Percentiles rank a stretch among this genome's conserved stretches.
Conservation (phyloP, 2,888 invertebrate species). For the Azorinus chamasolen region DNA sequence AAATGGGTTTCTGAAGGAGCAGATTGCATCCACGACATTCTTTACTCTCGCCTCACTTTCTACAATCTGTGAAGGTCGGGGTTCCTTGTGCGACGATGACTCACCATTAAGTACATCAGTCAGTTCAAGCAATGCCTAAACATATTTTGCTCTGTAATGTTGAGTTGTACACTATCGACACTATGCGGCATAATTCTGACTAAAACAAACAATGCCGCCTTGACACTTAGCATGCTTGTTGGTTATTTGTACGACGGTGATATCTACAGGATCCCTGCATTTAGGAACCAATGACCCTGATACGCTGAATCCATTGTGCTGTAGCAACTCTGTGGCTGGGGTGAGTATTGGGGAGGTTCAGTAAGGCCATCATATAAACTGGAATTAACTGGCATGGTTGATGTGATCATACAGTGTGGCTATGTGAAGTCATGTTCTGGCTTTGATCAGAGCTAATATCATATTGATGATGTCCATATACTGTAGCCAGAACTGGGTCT, state of each 20-base stretch:
- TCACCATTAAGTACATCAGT: slow-evolving; percentile 13
- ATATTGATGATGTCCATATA: slow-evolving; percentile 45
- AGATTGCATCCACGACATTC: too few relatives aligned
- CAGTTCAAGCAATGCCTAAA: slow-evolving; percentile 16
- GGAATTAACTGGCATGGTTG: slow-evolving; percentile 57
- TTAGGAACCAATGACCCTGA: slow-evolving; percentile 30
- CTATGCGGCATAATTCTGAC: slow-evolving; percentile 45
- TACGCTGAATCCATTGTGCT: slow-evolving; percentile 51
- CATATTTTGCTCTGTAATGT: slow-evolving; percentile 4
- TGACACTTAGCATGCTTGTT: slow-evolving; percentile 54
- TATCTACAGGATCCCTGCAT: slow-evolving; percentile 53
- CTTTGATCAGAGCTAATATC: slow-evolving; percentile 37
- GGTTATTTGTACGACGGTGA: slow-evolving; percentile 59
- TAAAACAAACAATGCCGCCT: slow-evolving; percentile 53
- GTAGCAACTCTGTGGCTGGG: background rate
- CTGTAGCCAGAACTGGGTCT: slow-evolving; percentile 48
- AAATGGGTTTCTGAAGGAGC: too few relatives aligned
- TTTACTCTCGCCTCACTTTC: too few relatives aligned
- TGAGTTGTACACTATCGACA: too few relatives aligned
- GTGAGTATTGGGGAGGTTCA: too few relatives aligned
- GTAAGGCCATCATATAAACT: background rate
- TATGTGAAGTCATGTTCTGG: slow-evolving; percentile 46
- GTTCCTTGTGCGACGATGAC: too few relatives aligned
- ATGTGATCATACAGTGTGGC: slow-evolving; percentile 40
- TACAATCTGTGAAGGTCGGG: too few relatives aligned